Base-by-base conservation (phyloP, 2,113 vertebrate species). In the Anguilla rostrata region DNA sequence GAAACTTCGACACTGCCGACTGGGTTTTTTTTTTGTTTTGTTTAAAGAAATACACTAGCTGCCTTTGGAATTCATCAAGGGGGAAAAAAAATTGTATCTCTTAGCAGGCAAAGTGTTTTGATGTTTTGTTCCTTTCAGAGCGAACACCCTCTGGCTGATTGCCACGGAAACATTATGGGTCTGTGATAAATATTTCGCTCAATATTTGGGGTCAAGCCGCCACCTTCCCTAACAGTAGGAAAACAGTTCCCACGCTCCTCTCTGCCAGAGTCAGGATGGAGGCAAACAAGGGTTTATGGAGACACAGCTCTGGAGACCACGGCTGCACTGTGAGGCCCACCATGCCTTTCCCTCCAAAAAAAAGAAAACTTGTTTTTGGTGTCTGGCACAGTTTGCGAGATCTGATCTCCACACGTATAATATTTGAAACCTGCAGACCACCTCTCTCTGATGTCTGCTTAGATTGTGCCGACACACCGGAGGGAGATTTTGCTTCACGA, bases 201-300 rank as follows among this genome's bases (percentile, higher is more conserved):
- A 89, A 91, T 93, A 90, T 90, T 91, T 89, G 0, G 85, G 92
- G 92, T 93, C 92, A 88, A 84, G 40, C 86, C 88, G 71, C 90
- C 91, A 86, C 87, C 91, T 87, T 88, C 89, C 26, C 86, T 89
- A 75, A 6, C 0, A 15, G 89, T 89, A 84, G 63, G 78, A 87
- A 88, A 91, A 82, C 78, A 14, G 87, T 94, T 94, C 92, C 92
- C 91, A 91, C 88, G 90, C 92, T 93, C 92, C 88, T 84, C 89
- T 86, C 85, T 90, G 60, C 88, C 16, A n/a, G 86, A 34, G 80
- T 63, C 85, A 53, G 87, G 81, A 90, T 88, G 90, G 91, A 90
- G 87, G 85, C 34, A 46, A 63, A 56, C 81, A 7, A 34, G 49
- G 9, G 56, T 89, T 86, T 84, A 86, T 86, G 90, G 85, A 5